Evolutionary conservation across 2,888 invertebrate genomes (phyloP).

Genomic region (Athripsodes cinereus): DNA sequence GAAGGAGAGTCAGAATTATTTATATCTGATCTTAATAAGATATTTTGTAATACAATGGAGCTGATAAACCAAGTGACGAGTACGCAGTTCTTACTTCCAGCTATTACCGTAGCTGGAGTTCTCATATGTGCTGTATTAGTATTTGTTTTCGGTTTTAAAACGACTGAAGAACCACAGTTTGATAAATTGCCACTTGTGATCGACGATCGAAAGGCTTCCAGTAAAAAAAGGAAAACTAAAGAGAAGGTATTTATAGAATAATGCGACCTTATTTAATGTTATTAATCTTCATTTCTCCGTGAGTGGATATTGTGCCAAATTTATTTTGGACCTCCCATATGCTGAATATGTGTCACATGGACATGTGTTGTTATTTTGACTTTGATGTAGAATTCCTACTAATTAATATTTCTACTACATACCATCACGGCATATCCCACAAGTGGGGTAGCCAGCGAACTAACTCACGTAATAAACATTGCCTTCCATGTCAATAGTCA

Average conservation of each 20-base stretch:
- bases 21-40: not conserved
- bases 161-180: constrained; percentile 74
- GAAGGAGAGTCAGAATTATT: not conserved
- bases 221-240: constrained; percentile 63
- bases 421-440: too few species aligned
- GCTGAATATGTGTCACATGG: constrained; percentile 30
- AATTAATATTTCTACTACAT: too few species aligned
- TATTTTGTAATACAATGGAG: constrained; percentile 44
- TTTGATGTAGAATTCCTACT: not conserved
- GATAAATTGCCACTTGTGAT: constrained; percentile 59
- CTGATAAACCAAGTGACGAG: constrained; percentile 52
- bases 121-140: constrained; percentile 67
- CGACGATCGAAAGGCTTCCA: constrained; percentile 62
- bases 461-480: too few species aligned
- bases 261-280: constrained; percentile 22
- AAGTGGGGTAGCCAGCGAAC: too few species aligned
- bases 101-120: constrained; percentile 57
- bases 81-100: constrained; percentile 51
- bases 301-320: constrained; percentile 36
- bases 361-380: constrained; percentile 3
- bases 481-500: too few species aligned
- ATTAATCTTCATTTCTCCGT: constrained; percentile 16
- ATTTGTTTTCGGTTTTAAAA: constrained; percentile 73
- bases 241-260: constrained; percentile 56
- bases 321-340: constrained; percentile 44